phyloP scores from a whole-genome alignment of 2,797 vertebrate genomes.

The Apogon hyalosoma region DNA sequence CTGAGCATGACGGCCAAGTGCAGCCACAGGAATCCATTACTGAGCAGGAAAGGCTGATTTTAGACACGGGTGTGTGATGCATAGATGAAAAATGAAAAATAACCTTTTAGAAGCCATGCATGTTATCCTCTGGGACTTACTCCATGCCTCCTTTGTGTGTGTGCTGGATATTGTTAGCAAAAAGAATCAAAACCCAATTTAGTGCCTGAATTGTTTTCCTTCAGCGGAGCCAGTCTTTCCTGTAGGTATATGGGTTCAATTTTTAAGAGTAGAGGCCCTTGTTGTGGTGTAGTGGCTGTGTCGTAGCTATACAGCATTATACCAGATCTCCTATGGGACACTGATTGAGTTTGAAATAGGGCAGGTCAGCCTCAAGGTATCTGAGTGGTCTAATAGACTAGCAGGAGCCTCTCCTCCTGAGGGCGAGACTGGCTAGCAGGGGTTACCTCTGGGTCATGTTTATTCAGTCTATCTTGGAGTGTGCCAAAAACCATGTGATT shows the following conservation, averaged over 20 bases:
- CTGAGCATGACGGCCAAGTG: conserved; percentile 67
- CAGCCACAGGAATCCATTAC: conserved; percentile 71
- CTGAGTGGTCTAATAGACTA: conserved; percentile 78
- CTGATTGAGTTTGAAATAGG: conserved; percentile 83
- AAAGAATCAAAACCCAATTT: conserved; percentile 74
- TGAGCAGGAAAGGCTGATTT: conserved; percentile 56
- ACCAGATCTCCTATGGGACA: conserved; percentile 63
- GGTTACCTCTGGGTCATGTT: conserved; percentile 81
- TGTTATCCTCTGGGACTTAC: conserved; percentile 52
- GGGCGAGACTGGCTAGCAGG: conserved; percentile 47
- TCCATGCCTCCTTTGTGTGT: conserved; percentile 41
- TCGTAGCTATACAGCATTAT: conserved; percentile 35
- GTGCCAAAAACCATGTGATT: conserved; percentile 71
- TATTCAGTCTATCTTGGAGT: conserved; percentile 76
- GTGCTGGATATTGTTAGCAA: conserved; percentile 72
- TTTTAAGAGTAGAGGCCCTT: conserved; percentile 38
- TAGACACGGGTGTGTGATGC: conserved; percentile 43
- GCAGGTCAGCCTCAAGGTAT: conserved; percentile 75
- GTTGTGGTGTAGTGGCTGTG: conserved; percentile 46
- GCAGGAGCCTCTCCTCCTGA: conserved; percentile 49
- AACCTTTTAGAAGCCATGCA: conserved; percentile 57
- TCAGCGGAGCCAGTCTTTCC: conserved; percentile 58
- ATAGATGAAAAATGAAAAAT: conserved; percentile 66
- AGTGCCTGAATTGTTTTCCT: conserved; percentile 71
- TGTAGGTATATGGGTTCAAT: conserved; percentile 56